Conservation (phyloP, 2,113 vertebrate genomes). For the Micronycteris hirsuta region DNA sequence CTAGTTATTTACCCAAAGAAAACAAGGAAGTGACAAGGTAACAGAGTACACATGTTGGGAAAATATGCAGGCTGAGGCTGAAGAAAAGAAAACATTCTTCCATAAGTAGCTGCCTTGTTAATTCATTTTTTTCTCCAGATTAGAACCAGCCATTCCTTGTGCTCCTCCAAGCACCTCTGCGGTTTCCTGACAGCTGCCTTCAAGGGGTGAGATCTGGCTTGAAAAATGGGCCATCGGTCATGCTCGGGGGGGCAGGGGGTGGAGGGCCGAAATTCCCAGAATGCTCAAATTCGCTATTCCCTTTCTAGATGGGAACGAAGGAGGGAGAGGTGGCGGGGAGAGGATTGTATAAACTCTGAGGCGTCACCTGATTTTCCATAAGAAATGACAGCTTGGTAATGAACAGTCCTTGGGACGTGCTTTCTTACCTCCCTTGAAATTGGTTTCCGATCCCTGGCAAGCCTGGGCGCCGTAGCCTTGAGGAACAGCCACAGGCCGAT, state of each 20-base stretch:
- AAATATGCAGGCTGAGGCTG: slow-evolving; percentile 82
- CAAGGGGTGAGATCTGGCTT: slow-evolving; percentile 79
- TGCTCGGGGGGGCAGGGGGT: slow-evolving; percentile 55
- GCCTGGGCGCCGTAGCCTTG: slow-evolving; percentile 14
- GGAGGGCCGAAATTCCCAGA: slow-evolving; percentile 71
- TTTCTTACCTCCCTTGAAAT: slow-evolving; percentile 48
- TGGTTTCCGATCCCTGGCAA: slow-evolving; percentile 62
- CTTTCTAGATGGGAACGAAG: slow-evolving; percentile 3
- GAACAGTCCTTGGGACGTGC: slow-evolving; percentile 50
- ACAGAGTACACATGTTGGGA: slow-evolving; percentile 84
- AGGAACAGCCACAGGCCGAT: slow-evolving; percentile 54
- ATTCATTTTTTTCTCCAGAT: slow-evolving; percentile 79
- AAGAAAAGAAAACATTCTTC: slow-evolving; percentile 86
- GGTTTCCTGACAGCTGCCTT: slow-evolving; percentile 86
- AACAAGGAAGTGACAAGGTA: slow-evolving; percentile 84
- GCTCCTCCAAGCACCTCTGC: slow-evolving; percentile 83
- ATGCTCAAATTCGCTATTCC: slow-evolving; percentile 68
- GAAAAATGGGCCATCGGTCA: slow-evolving; percentile 83
- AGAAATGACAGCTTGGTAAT: slow-evolving; percentile 66
- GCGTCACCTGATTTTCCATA: slow-evolving; percentile 68
- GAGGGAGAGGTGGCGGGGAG: slow-evolving; percentile 30
- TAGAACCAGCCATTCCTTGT: slow-evolving; percentile 84
- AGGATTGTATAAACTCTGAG: slow-evolving; percentile 57
- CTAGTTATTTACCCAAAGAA: slow-evolving; percentile 84
- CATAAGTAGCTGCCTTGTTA: slow-evolving; percentile 88